Percentiles rank a stretch among this genome's conserved stretches.
Conservation (phyloP, 2,113 vertebrate genomes). For the Pungitius pungitius region DNA sequence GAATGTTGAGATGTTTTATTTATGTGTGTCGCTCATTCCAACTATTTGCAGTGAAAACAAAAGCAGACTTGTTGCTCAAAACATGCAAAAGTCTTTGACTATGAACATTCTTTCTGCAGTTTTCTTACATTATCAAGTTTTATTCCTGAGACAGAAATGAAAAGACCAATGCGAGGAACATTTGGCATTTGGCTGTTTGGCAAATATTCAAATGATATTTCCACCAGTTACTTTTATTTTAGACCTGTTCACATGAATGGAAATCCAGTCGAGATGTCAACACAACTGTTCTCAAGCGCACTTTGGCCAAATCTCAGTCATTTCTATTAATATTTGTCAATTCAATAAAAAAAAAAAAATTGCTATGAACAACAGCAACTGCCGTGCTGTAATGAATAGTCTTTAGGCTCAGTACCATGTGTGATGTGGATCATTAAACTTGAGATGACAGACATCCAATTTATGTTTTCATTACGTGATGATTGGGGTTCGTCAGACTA, state of each 20-base stretch:
- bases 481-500: slow-evolving; percentile 38
- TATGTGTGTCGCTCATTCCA: background rate
- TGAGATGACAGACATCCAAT: slow-evolving; percentile 45
- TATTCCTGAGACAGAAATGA: background rate
- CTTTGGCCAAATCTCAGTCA: slow-evolving; percentile 10
- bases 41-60: background rate
- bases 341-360: slow-evolving; percentile 56
- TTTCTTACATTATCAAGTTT: background rate
- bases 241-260: slow-evolving; percentile 17
- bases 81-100: background rate
- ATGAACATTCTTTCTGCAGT: background rate
- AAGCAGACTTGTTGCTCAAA: background rate
- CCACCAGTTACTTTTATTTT: slow-evolving; percentile 7
- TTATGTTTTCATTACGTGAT: slow-evolving; percentile 41
- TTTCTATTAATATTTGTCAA: slow-evolving; percentile 60
- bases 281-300: slow-evolving; percentile 14
- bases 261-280: slow-evolving; percentile 20
- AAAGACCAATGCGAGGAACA: background rate
- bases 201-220: slow-evolving; percentile 8
- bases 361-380: slow-evolving; percentile 49
- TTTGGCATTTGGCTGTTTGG: background rate
- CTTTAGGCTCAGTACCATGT: slow-evolving; percentile 45
- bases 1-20: background rate
- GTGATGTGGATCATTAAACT: slow-evolving; percentile 29
- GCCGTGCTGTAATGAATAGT: slow-evolving; percentile 44